Evolutionary conservation across 2,888 invertebrate species (phyloP).

Genomic region (Mantis religiosa): DNA sequence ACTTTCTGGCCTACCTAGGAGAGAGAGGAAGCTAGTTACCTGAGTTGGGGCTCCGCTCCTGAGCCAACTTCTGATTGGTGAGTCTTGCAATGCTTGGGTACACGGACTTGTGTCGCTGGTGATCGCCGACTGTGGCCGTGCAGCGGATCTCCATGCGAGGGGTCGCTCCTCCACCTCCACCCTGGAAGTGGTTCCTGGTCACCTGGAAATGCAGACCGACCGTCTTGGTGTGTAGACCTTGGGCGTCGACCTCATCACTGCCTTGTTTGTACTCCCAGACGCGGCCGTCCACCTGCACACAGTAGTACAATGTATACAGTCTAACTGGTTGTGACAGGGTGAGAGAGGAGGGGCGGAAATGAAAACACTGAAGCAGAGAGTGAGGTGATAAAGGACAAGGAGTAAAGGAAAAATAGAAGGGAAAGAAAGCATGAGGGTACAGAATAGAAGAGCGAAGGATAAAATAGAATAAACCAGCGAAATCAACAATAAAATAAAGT

Average conservation of each 20-base stretch:
- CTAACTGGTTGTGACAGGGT: too few species aligned
- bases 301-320: neutral
- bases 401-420: too few species aligned
- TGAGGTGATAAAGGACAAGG: too few species aligned
- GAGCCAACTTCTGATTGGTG: slow-evolving; percentile 21
- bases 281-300: neutral
- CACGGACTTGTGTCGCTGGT: neutral
- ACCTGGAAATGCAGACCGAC: slow-evolving; percentile 39
- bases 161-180: slow-evolving; percentile 25
- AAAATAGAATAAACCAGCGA: too few species aligned
- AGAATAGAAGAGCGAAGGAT: too few species aligned
- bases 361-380: too few species aligned
- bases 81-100: neutral
- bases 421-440: too few species aligned
- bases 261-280: neutral
- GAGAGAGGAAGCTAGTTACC: neutral
- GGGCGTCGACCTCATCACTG: slow-evolving; percentile 17
- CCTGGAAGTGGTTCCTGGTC: slow-evolving; percentile 36
- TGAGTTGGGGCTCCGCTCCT: slow-evolving; percentile 12
- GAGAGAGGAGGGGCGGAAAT: too few species aligned
- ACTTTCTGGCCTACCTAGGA: too few species aligned
- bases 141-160: slow-evolving; percentile 39
- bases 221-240: slow-evolving; percentile 31
- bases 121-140: slow-evolving; percentile 37
- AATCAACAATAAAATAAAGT: too few species aligned